Evolutionary conservation across 2,888 invertebrate genomes (phyloP).

Genomic region (Cetonia aurata): DNA sequence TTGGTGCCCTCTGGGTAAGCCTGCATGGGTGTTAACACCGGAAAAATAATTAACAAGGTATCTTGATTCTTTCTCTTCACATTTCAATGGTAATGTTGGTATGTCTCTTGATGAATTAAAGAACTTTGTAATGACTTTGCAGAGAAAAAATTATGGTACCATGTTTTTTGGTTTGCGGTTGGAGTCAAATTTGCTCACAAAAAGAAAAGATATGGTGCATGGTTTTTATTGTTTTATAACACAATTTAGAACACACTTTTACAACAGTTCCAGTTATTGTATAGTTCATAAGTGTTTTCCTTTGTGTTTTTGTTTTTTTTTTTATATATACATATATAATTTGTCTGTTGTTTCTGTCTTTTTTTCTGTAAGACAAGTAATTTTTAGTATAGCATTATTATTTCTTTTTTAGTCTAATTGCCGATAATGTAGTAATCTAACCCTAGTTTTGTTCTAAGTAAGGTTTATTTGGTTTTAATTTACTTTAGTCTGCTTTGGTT

Average conservation of each 20-base stretch:
- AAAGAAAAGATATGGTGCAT: conserved; percentile 33
- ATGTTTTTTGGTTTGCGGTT: conserved; percentile 27
- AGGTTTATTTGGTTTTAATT: conserved; percentile 7
- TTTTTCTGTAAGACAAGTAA: conserved; percentile 30
- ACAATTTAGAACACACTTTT: conserved; percentile 33
- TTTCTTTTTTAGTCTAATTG: too few species aligned
- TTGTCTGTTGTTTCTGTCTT: conserved; percentile 13
- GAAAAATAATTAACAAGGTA: conserved; percentile 23
- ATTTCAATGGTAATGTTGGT: background rate
- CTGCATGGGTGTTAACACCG: conserved; percentile 51
- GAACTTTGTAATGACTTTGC: background rate
- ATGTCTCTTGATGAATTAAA: background rate
- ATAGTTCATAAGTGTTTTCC: conserved; percentile 16
- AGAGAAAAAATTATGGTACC: conserved; percentile 7
- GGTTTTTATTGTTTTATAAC: conserved; percentile 35
- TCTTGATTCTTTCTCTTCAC: conserved; percentile 16
- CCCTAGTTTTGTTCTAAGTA: too few species aligned
- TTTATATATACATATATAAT: conserved; percentile 3
- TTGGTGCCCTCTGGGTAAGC: conserved; percentile 89
- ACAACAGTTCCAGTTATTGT: conserved; percentile 16
- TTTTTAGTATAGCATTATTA: conserved; percentile 18
- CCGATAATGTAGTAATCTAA: too few species aligned
- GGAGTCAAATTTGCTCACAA: conserved; percentile 1
- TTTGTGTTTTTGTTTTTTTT: conserved; percentile 16
- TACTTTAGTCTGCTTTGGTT: background rate